Evolutionary conservation across 2,113 vertebrate species (phyloP).

Genomic region (Dendropsophus ebraccatus): DNA sequence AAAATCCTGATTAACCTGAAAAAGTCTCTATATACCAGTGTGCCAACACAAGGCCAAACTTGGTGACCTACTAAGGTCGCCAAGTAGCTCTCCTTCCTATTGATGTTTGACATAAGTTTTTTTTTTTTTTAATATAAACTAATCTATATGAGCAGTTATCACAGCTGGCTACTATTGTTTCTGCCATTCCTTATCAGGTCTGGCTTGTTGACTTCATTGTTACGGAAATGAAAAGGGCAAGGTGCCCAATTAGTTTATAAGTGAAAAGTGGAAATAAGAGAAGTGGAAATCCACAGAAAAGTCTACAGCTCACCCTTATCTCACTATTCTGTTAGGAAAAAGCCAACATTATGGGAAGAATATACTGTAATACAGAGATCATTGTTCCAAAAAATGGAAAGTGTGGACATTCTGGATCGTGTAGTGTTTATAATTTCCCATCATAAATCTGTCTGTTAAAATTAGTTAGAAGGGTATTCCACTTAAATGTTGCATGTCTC

Average conservation of each 20-base stretch:
- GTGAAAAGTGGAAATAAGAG: background rate
- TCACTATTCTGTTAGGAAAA: no score
- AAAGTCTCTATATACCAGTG: background rate
- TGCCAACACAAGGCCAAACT: background rate
- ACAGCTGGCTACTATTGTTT: background rate
- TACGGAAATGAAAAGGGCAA: background rate
- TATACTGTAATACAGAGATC: no score
- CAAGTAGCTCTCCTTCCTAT: background rate
- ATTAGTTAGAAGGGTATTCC: no score
- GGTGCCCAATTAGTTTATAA: background rate
- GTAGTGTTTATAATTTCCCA: no score
- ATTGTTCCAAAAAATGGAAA: no score
- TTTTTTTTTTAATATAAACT: background rate
- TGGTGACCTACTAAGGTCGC: conserved; percentile 28
- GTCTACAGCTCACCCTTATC: no score
- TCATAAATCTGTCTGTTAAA: no score
- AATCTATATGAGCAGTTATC: background rate
- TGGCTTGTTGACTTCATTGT: background rate
- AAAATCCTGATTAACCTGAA: background rate
- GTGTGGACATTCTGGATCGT: no score
- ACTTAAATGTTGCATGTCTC: no score
- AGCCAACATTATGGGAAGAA: no score
- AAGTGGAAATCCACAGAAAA: background rate
- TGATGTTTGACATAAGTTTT: background rate
- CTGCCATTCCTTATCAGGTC: background rate